Conservation (phyloP, 2,888 invertebrate species). For the Bursaphelenchus okinawaensis region DNA sequence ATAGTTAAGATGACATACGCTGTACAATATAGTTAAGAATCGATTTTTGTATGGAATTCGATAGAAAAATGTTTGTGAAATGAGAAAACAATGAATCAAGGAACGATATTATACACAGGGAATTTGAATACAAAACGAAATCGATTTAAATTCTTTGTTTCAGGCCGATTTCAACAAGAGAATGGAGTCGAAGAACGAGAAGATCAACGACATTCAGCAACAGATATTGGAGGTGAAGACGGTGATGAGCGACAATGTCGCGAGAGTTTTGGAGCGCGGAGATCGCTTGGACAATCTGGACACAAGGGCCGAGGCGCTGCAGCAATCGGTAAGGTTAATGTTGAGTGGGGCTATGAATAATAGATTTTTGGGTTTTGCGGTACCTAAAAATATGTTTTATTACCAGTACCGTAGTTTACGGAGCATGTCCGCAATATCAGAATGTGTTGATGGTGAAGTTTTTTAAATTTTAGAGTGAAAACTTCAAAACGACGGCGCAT, state of each 20-base stretch:
- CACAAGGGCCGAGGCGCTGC: slow-evolving; percentile 37
- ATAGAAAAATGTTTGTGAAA: too few relatives aligned
- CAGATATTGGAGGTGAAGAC: slow-evolving; percentile 38
- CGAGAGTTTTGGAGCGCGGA: slow-evolving; percentile 50
- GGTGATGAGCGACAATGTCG: slow-evolving; percentile 54
- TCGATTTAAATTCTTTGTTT: too few relatives aligned
- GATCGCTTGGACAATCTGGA: slow-evolving; percentile 52
- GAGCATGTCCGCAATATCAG: too few relatives aligned
- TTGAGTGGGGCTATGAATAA: neutral
- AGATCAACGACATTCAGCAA: slow-evolving; percentile 18
- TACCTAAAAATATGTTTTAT: neutral
- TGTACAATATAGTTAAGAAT: too few relatives aligned
- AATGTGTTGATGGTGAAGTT: too few relatives aligned
- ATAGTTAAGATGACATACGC: too few relatives aligned
- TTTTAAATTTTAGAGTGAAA: slow-evolving; percentile 34
- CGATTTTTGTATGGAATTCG: too few relatives aligned
- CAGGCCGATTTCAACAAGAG: slow-evolving; percentile 3
- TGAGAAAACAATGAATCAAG: too few relatives aligned
- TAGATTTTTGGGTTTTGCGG: neutral
- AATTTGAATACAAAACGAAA: too few relatives aligned
- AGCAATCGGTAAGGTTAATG: slow-evolving; percentile 31
- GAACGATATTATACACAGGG: too few relatives aligned
- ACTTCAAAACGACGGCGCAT: slow-evolving; percentile 48
- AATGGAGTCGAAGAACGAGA: slow-evolving; percentile 3
- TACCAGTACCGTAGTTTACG: neutral